A percentile compares a stretch with the other conserved stretches of the same genome.
These are phyloP conservation scores for Tarsius wallacei DNA, from an alignment of 2,797 vertebrate genomes.

Conservation along the genomic window DNA sequence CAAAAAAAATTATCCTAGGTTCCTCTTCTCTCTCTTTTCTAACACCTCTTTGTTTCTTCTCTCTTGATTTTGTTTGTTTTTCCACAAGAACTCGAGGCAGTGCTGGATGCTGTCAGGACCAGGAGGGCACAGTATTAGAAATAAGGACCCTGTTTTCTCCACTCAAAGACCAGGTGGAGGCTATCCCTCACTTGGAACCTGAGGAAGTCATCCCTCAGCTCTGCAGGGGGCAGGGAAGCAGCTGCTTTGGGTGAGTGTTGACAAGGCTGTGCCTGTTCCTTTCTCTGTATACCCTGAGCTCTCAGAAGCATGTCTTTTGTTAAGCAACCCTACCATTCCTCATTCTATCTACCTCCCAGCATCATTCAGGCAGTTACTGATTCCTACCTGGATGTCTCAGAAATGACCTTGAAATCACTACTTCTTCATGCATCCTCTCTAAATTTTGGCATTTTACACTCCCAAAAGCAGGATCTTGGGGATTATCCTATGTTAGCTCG, in stretches of 20 bases:
- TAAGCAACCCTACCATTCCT: neutral
- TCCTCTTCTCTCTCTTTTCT: neutral
- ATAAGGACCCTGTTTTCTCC: neutral
- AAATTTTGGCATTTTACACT: neutral
- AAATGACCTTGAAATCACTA: neutral
- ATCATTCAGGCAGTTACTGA: neutral
- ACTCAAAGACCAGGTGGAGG: accelerated
- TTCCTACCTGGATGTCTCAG: neutral
- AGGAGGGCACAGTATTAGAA: no score
- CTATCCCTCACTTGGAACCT: no score
- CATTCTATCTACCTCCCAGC: neutral
- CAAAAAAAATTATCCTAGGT: neutral
- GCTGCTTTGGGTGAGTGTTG: neutral
- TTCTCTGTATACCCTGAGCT: neutral
- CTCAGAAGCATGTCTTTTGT: neutral
- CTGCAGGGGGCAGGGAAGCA: neutral
- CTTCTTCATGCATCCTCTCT: neutral
- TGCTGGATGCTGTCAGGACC: neutral
- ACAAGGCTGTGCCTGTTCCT: no score
- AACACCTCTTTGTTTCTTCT: neutral
- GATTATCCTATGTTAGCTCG: accelerated
- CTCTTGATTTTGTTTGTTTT: neutral
- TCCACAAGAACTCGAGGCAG: neutral
- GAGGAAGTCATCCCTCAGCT: neutral
- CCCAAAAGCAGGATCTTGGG: neutral